phyloP scores from a whole-genome alignment of 53 echinoderm and acorn worm species.

The Paracentrotus lividus region DNA sequence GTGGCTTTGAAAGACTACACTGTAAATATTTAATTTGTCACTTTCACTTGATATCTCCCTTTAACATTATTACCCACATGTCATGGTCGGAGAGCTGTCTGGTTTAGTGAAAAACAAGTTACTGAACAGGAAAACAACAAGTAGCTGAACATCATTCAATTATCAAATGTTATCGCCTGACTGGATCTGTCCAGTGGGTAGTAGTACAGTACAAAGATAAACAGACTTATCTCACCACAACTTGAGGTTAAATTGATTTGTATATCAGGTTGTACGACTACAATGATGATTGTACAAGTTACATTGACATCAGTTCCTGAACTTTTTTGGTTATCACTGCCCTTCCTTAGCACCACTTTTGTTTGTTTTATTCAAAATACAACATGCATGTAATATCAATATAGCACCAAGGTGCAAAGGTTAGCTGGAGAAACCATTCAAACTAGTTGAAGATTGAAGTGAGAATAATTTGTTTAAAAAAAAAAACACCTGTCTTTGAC shows the following conservation, averaged over 20 bases:
- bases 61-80: background rate
- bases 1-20: too few species aligned
- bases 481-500: too few species aligned
- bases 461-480: too few species aligned
- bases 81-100: background rate
- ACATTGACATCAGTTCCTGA: background rate
- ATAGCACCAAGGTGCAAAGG: too few species aligned
- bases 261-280: background rate
- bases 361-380: too few species aligned
- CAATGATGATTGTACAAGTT: background rate
- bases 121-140: background rate
- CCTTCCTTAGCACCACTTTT: too few species aligned
- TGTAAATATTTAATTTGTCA: too few species aligned
- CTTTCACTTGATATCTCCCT: too few species aligned
- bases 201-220: background rate
- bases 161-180: background rate
- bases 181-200: background rate
- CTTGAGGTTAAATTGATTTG: background rate
- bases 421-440: too few species aligned
- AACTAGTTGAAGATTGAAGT: too few species aligned
- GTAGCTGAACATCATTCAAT: background rate
- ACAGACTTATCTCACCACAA: background rate
- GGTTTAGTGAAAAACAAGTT: background rate
- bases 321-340: background rate
- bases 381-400: too few species aligned